Conservation (phyloP, 23 tunicate species). For the Botrylloides violaceus region DNA sequence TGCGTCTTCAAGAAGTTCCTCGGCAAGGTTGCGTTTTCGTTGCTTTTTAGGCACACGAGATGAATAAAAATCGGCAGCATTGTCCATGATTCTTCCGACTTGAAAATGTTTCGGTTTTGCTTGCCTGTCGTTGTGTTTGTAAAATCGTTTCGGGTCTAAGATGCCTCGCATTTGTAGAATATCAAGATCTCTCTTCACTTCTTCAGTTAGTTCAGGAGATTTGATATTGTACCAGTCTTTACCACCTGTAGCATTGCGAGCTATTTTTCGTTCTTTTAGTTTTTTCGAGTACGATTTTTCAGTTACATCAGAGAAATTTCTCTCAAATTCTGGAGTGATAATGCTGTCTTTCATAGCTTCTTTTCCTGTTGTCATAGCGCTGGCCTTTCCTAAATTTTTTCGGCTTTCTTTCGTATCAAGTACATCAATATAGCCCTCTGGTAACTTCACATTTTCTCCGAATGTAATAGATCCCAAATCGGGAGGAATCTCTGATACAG, state of each 20-base stretch:
- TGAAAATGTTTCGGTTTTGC: conserved; percentile 61
- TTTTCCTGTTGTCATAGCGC: neutral
- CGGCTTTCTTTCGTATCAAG: conserved; percentile 8
- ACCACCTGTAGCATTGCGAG: conserved; percentile 40
- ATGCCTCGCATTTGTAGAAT: conserved; percentile 68
- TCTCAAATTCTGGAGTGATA: conserved; percentile 57
- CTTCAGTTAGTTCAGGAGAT: conserved; percentile 64
- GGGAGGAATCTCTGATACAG: neutral
- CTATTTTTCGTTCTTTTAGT: conserved; percentile 21
- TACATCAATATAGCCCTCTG: conserved; percentile 32
- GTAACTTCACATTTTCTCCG: conserved; percentile 27
- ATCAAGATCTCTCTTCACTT: conserved; percentile 48
- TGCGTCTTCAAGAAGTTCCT: conserved; percentile 72
- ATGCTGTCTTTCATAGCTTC: conserved; percentile 32
- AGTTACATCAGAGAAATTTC: conserved; percentile 31
- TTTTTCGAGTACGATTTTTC: neutral
- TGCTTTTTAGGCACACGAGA: conserved; percentile 74
- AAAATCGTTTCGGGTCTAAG: conserved; percentile 70
- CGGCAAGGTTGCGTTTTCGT: conserved; percentile 58
- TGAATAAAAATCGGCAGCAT: conserved; percentile 69
- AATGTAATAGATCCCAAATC: conserved; percentile 28
- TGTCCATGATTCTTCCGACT: conserved; percentile 71
- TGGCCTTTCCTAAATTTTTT: neutral
- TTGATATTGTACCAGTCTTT: conserved; percentile 68
- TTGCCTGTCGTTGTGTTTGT: conserved; percentile 67